Evolutionary conservation across 2,888 invertebrate species (phyloP).

Genomic region (Drosophila falleni): DNA sequence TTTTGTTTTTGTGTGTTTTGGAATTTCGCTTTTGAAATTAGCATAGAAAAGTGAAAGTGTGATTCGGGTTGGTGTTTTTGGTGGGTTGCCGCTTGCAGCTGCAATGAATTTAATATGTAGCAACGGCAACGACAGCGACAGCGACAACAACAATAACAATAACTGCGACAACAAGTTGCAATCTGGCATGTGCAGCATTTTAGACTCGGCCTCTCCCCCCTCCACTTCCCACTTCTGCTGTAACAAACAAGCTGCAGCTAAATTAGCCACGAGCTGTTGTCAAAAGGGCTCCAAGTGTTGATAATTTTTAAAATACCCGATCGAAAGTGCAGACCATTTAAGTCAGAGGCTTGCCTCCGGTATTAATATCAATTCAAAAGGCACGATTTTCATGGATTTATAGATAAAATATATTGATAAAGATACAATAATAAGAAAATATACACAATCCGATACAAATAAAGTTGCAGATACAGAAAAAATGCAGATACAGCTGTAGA

Average conservation of each 20-base stretch:
- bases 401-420: neutral
- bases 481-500: too few species aligned
- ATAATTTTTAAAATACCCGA: conserved; percentile 39
- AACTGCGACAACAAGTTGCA: conserved; percentile 48
- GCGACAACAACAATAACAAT: conserved; percentile 33
- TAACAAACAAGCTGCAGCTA: conserved; percentile 13
- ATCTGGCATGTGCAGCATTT: conserved; percentile 60
- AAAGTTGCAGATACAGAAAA: neutral
- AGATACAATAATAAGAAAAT: neutral
- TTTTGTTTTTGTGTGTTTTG: conserved; percentile 18
- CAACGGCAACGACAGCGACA: conserved; percentile 42
- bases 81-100: conserved; percentile 70
- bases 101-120: conserved; percentile 72
- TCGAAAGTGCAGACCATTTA: conserved; percentile 14
- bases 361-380: neutral
- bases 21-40: conserved; percentile 60
- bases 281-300: conserved; percentile 65
- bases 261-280: conserved; percentile 44
- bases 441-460: neutral
- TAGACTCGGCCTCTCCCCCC: conserved; percentile 32
- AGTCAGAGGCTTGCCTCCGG: neutral
- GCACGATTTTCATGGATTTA: conserved; percentile 3
- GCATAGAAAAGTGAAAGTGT: conserved; percentile 76
- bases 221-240: neutral
- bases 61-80: conserved; percentile 45